A percentile compares a stretch with the other conserved stretches of the same genome.
Evolutionary conservation across 2,113 vertebrate species (phyloP).

Genomic region (Lota lota): DNA sequence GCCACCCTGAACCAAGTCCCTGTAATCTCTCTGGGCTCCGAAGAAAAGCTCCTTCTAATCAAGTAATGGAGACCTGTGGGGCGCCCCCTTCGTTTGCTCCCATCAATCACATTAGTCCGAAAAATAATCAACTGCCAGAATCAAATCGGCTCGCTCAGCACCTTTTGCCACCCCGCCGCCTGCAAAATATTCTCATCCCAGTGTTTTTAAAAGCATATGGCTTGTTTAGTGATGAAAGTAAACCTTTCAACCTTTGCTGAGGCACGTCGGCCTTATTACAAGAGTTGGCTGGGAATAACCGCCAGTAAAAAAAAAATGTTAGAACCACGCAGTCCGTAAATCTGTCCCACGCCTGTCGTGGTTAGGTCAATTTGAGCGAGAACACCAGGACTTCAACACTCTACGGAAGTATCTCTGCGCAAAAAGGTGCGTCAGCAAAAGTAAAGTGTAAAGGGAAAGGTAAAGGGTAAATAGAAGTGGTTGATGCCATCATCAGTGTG

Average conservation of each 20-base stretch:
- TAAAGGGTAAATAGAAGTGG: not conserved
- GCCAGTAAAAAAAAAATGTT: too few relatives aligned
- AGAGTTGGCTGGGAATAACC: not conserved
- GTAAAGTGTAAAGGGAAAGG: not conserved
- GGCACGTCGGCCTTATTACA: not conserved
- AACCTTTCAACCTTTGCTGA: constrained; percentile 15
- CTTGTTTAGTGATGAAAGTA: constrained; percentile 22
- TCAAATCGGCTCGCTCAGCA: constrained; percentile 28
- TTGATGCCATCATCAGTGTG: too few relatives aligned
- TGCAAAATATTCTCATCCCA: too few relatives aligned
- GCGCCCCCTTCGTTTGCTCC: constrained; percentile 7
- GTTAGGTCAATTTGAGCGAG: too few relatives aligned
- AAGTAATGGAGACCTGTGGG: constrained; percentile 33
- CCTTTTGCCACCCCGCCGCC: constrained; percentile 13
- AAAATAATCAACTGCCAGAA: constrained; percentile 10
- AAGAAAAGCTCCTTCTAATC: constrained; percentile 36
- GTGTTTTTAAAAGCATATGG: too few relatives aligned
- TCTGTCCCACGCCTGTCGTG: too few relatives aligned
- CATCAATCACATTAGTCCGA: constrained; percentile 34
- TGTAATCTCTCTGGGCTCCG: not conserved
- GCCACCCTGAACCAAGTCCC: not conserved
- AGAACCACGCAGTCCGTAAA: too few relatives aligned
- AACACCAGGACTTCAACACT: not conserved
- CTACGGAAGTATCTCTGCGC: not conserved
- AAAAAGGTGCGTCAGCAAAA: not conserved